A percentile compares a stretch with the other conserved stretches of the same genome.
These are phyloP conservation scores for Fringilla coelebs DNA, from an alignment of 2,797 vertebrate species.

Conservation along the genomic window DNA sequence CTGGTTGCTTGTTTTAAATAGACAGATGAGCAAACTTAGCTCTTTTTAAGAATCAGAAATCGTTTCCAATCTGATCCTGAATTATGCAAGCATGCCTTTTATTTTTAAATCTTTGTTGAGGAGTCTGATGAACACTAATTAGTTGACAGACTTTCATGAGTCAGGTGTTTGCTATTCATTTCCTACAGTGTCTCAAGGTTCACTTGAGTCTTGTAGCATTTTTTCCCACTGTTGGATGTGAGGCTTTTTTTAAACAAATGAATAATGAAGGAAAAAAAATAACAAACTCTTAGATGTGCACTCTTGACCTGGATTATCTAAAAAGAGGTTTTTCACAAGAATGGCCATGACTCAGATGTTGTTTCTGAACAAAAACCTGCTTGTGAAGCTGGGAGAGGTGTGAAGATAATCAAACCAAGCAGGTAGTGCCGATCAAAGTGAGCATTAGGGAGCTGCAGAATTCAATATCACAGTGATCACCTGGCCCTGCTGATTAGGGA, in stretches of 20 bases:
- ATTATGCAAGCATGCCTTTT: not conserved
- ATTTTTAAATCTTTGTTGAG: not conserved
- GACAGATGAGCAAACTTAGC: not conserved
- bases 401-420: not conserved
- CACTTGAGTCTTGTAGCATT: not conserved
- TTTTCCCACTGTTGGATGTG: not conserved
- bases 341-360: not conserved
- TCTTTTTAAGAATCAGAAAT: not conserved
- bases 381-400: not conserved
- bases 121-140: not conserved
- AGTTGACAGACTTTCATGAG: not conserved
- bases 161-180: not conserved
- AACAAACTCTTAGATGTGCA: not conserved
- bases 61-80: not conserved
- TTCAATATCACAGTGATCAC: rapidly evolving
- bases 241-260: not conserved
- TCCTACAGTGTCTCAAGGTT: not conserved
- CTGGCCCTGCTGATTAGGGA: not conserved
- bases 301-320: not conserved
- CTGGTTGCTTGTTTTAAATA: not conserved
- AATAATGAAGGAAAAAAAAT: not conserved
- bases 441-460: not conserved
- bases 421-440: not conserved
- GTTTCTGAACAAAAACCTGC: not conserved
- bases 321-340: not conserved